Conservation (phyloP, 2,888 invertebrate species). For the Eupithecia subfuscata region DNA sequence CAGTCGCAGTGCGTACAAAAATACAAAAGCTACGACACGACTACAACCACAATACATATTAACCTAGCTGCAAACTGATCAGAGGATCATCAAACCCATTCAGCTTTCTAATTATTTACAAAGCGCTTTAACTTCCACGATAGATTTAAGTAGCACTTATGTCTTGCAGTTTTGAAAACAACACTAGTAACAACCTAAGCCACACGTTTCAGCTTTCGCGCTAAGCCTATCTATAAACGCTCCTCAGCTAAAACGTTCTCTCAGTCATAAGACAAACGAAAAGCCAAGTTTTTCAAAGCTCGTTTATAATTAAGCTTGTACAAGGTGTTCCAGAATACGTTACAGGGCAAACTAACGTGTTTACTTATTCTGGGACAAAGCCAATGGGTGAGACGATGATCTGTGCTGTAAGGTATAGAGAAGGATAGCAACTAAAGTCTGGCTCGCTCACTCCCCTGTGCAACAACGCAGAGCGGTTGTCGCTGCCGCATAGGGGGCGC, state of each 20-base stretch:
- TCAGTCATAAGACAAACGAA: not conserved
- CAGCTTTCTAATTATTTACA: not conserved
- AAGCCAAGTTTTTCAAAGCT: not conserved
- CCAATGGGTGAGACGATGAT: not conserved
- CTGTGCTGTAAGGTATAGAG: conserved; percentile 7
- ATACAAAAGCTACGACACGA: not conserved
- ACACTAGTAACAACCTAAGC: not conserved
- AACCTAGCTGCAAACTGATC: not conserved
- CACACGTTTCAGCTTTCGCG: not conserved
- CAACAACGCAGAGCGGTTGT: conserved; percentile 28
- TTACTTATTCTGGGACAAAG: not conserved
- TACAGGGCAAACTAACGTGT: not conserved
- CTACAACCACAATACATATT: not conserved
- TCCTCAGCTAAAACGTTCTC: conserved; percentile 4
- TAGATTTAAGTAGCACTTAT: not conserved
- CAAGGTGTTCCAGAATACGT: not conserved
- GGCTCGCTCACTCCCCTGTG: conserved; percentile 26
- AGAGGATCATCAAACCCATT: not conserved
- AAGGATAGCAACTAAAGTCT: conserved; percentile 16
- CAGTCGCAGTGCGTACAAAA: not conserved
- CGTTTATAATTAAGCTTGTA: not conserved
- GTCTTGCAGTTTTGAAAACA: not conserved
- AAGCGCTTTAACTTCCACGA: not conserved
- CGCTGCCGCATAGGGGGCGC: conserved; percentile 11
- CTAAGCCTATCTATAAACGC: not conserved